Percentiles rank a stretch among this genome's conserved stretches.
Evolutionary conservation across 2,797 vertebrate genomes (phyloP).

Genomic region (Avahi laniger): DNA sequence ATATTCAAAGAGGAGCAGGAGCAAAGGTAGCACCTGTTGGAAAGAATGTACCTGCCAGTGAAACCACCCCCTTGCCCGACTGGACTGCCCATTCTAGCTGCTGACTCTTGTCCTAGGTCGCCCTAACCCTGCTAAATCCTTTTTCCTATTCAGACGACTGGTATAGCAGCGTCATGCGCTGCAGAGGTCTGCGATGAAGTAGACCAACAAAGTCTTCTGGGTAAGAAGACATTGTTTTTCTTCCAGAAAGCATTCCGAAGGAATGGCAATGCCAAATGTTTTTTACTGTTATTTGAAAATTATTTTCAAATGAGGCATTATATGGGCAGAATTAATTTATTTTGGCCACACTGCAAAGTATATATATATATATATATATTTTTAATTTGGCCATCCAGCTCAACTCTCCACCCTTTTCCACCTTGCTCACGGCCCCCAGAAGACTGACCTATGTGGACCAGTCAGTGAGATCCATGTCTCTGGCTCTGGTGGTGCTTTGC

Average conservation of each 20-base stretch:
- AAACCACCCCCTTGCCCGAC: neutral
- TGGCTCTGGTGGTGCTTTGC: neutral
- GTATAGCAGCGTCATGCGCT: neutral
- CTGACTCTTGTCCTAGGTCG: neutral
- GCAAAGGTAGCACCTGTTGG: neutral
- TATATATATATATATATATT: too few relatives aligned
- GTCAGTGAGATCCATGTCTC: neutral
- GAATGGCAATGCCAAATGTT: neutral
- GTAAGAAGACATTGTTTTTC: neutral
- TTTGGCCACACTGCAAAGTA: neutral
- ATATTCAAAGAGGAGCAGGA: neutral
- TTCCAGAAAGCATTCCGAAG: neutral
- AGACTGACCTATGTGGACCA: too few relatives aligned
- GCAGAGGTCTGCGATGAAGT: neutral
- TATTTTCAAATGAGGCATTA: neutral
- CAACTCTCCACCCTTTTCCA: neutral
- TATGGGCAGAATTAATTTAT: neutral
- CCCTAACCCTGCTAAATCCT: neutral
- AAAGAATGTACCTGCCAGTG: neutral
- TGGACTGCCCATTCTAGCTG: neutral
- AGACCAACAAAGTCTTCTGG: neutral
- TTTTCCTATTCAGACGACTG: neutral
- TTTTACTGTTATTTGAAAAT: neutral
- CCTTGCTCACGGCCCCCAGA: neutral
- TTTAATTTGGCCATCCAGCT: neutral